Conservation (phyloP, 2,888 invertebrate species). For the Ectobius pallidus region DNA sequence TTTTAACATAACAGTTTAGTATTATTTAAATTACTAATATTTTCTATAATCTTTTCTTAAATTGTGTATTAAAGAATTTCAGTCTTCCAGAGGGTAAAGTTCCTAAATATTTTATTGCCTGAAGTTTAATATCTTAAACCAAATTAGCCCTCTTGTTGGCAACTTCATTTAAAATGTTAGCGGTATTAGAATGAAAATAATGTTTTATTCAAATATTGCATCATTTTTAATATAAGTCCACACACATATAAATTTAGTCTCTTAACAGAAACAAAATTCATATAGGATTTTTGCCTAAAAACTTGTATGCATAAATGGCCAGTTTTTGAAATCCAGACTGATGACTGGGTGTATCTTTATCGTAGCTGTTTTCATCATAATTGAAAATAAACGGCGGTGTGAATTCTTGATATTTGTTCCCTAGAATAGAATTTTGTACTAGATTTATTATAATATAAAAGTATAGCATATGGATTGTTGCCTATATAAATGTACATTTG, state of each 20-base stretch:
- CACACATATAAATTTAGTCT: background rate
- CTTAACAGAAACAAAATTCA: background rate
- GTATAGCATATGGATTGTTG: constrained; percentile 30
- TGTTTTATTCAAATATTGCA: no score
- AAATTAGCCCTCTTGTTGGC: no score
- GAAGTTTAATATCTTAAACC: no score
- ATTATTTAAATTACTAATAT: background rate
- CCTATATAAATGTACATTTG: constrained; percentile 29
- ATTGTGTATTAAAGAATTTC: background rate
- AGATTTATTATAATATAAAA: constrained; percentile 25
- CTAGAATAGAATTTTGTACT: constrained; percentile 32
- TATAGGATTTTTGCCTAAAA: background rate
- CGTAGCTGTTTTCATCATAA: constrained; percentile 8
- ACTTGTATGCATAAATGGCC: background rate
- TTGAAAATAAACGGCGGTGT: constrained; percentile 17
- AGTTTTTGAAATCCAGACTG: background rate
- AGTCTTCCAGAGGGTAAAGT: constrained; percentile 39
- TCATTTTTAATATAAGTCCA: no score
- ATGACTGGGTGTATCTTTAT: background rate
- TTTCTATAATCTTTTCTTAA: no score
- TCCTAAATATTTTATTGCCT: constrained; percentile 34
- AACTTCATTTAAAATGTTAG: no score
- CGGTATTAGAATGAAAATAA: no score
- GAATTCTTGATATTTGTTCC: constrained; percentile 21
- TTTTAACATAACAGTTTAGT: background rate